A percentile compares a stretch with the other conserved stretches of the same genome.
phyloP scores from a whole-genome alignment of 2,888 invertebrate genomes.

The Agrotis puta region DNA sequence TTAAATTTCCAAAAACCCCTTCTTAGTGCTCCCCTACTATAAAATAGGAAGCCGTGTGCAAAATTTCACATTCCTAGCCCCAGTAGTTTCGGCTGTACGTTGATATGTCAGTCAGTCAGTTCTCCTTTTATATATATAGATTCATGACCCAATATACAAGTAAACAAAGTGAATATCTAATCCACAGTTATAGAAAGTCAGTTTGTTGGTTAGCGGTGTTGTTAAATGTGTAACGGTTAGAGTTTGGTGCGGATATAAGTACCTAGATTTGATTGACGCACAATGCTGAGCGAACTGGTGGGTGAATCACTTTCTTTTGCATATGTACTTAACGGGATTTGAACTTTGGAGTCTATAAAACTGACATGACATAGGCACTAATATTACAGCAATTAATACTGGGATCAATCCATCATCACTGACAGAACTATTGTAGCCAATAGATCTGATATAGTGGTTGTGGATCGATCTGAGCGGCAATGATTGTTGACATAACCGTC shows the following conservation, averaged over 20 bases:
- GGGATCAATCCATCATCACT: too few relatives aligned
- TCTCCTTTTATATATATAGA: too few relatives aligned
- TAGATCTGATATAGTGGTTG: too few relatives aligned
- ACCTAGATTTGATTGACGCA: constrained; percentile 7
- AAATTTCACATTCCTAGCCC: too few relatives aligned
- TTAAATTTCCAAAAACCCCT: too few relatives aligned
- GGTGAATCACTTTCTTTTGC: constrained; percentile 1
- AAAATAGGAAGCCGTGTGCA: too few relatives aligned
- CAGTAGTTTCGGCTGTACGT: too few relatives aligned
- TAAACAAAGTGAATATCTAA: neutral
- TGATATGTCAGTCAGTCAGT: too few relatives aligned
- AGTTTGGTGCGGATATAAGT: neutral
- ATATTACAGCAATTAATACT: neutral
- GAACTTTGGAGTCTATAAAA: neutral
- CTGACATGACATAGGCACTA: neutral
- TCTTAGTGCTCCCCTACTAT: too few relatives aligned
- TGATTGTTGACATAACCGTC: too few relatives aligned
- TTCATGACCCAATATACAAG: neutral
- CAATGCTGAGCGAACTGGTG: neutral
- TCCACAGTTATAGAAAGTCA: neutral
- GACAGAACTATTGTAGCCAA: too few relatives aligned
- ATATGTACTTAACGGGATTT: neutral
- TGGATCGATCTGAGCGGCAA: too few relatives aligned
- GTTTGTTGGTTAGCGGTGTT: neutral
- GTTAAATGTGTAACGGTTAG: neutral